A percentile compares a stretch with the other conserved stretches of the same genome.
Conservation (phyloP, 2,888 invertebrate genomes). For the Drosophila nr. fundita region DNA sequence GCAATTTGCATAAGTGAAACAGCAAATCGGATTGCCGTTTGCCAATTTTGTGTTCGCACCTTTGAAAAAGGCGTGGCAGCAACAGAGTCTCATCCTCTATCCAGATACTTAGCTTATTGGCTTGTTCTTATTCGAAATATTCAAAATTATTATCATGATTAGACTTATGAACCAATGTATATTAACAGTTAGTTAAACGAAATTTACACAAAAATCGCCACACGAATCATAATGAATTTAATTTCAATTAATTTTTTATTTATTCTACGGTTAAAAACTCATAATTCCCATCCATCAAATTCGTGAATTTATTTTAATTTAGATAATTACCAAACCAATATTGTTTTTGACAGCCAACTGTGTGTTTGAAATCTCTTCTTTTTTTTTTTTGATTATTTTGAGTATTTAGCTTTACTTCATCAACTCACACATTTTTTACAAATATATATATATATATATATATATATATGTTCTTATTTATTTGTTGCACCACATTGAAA, state of each 20-base stretch:
- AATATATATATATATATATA: slow-evolving; percentile 37
- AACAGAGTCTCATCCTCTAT: slow-evolving; percentile 21
- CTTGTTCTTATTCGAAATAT: slow-evolving; percentile 27
- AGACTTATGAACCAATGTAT: slow-evolving; percentile 30
- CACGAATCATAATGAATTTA: slow-evolving; percentile 7
- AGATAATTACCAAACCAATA: slow-evolving; percentile 1
- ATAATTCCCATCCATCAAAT: neutral
- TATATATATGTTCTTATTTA: slow-evolving; percentile 46
- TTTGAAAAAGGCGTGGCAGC: slow-evolving; percentile 57
- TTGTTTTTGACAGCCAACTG: slow-evolving; percentile 44
- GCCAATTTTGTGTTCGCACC: slow-evolving; percentile 63
- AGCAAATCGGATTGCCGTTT: slow-evolving; percentile 30
- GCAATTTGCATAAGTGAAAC: slow-evolving; percentile 8
- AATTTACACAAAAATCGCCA: slow-evolving; percentile 25
- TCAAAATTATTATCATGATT: neutral
- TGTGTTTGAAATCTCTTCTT: slow-evolving; percentile 2
- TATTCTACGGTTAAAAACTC: slow-evolving; percentile 1
- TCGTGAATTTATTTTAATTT: slow-evolving; percentile 9
- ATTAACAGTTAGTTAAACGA: slow-evolving; percentile 35
- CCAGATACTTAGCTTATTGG: slow-evolving; percentile 37
- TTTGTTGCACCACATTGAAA: slow-evolving; percentile 24
- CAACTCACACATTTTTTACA: slow-evolving; percentile 6
- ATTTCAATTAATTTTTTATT: slow-evolving; percentile 14
- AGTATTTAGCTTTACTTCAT: slow-evolving; percentile 4
- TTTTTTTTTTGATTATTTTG: neutral